Percentiles rank a stretch among this genome's conserved stretches.
These are phyloP conservation scores for Bhutanitis thaidina DNA, from an alignment of 2,888 invertebrate species.

Conservation along the genomic window DNA sequence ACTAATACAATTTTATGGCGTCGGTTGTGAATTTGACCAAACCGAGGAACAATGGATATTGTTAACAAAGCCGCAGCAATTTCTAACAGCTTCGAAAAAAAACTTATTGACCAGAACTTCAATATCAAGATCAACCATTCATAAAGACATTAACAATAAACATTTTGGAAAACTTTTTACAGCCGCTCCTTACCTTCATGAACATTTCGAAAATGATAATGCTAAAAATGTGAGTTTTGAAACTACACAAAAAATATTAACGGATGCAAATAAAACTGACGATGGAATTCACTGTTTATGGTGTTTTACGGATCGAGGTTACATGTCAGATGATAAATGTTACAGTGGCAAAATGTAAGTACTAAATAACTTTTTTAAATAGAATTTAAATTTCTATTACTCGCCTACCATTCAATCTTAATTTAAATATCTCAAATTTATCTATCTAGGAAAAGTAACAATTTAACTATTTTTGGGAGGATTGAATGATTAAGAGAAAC, in stretches of 20 bases:
- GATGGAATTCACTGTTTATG: slow-evolving; percentile 37
- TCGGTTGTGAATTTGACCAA: background rate
- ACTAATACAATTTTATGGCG: slow-evolving; percentile 7
- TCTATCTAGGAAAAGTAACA: no score
- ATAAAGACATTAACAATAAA: slow-evolving; percentile 6
- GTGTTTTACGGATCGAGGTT: slow-evolving; percentile 35
- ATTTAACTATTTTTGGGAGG: no score
- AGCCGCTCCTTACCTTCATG: slow-evolving; percentile 12
- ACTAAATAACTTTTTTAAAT: background rate
- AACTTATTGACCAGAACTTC: background rate
- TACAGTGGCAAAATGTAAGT: slow-evolving; percentile 43
- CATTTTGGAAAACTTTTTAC: slow-evolving; percentile 11
- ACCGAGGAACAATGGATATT: slow-evolving; percentile 12
- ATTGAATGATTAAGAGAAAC: no score
- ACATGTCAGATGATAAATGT: slow-evolving; percentile 35
- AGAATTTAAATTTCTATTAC: no score
- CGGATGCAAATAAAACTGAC: slow-evolving; percentile 9
- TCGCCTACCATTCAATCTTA: no score
- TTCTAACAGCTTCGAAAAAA: background rate
- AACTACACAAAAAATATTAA: slow-evolving; percentile 8
- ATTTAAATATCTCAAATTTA: no score
- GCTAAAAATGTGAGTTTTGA: background rate
- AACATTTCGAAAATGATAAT: slow-evolving; percentile 1
- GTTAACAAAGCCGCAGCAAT: slow-evolving; percentile 5
- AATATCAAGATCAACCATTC: background rate